Evolutionary conservation across 2,113 vertebrate genomes (phyloP).

Genomic region (Burhinus bistriatus): DNA sequence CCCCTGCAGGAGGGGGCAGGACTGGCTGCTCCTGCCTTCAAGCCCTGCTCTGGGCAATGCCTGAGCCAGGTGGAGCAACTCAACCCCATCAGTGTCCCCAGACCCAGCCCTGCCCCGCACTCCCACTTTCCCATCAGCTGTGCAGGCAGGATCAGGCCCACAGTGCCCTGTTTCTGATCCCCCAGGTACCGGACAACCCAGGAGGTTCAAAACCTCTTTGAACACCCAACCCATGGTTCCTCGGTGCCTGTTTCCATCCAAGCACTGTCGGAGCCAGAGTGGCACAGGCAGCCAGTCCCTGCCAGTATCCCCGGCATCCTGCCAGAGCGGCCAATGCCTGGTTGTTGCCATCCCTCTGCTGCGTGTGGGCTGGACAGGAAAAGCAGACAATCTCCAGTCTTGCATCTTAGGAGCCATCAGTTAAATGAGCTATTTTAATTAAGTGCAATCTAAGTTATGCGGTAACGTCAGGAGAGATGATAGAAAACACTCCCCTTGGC

Average conservation of each 20-base stretch:
- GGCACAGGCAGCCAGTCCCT: accelerated
- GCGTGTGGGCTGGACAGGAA: not conserved
- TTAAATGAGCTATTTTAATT: not conserved
- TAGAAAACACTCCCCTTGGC: not conserved
- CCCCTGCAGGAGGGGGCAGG: accelerated
- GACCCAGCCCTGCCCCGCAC: not conserved
- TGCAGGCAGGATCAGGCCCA: not conserved
- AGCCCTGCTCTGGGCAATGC: not conserved
- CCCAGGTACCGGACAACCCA: accelerated
- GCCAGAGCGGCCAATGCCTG: accelerated
- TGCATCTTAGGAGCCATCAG: not conserved
- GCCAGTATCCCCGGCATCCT: not conserved
- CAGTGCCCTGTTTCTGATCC: accelerated
- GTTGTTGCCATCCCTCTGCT: not conserved
- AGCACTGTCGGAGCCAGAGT: accelerated
- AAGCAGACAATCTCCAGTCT: not conserved
- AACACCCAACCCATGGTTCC: accelerated
- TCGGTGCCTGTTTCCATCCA: not conserved
- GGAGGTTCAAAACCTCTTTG: not conserved
- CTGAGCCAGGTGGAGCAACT: not conserved
- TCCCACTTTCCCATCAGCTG: not conserved
- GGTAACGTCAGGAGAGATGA: not conserved
- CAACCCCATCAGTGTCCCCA: not conserved
- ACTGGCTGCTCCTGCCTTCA: not conserved
- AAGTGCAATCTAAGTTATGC: not conserved